Base-by-base conservation (phyloP, 2,113 vertebrate genomes). In the Rhinolophus sinicus region DNA sequence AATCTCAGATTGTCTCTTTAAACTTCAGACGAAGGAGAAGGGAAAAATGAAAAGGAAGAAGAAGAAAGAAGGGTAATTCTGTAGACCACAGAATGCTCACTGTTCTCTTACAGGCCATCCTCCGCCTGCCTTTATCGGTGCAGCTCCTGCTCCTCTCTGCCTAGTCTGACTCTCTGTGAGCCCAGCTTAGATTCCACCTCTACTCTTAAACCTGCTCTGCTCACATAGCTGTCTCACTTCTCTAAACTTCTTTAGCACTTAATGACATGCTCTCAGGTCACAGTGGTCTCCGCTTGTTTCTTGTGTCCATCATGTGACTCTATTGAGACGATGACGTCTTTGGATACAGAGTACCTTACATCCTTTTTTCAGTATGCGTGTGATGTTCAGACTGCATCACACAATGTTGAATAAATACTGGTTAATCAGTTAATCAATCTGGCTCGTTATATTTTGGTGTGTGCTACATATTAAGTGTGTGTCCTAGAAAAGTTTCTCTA, bases 401-500 rank as follows among this genome's bases (percentile, higher is more conserved):
- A n/a, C 8, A 52, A n/a, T 1, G 4, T 1, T 65, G 15, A 88
- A 75, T 38, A 30, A 56, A 24, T 75, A 58, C 40, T 12, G 16
- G 11, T 64, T 22, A 47, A 87, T 73, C 89, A 58, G 47, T 64
- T 75, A 22, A 89, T 54, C 77, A 52, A 52, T 58, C 72, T 85
- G 35, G 4, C 40, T 77, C 12, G 30, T 85, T 40, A 15, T 16
- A 58, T 88, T 95, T 91, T 52, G 35, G 22, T 77, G 24, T 60
- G 24, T 87, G 28, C 69, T 75, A 69, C 6, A 44, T 3, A 58
- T 67, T 44, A 88, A 30, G 28, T 75, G 11, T 70, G 22, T 75
- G 85, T 54, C 58, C 65, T 75, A 70, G 76, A 75, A 96, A 89
- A 56, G 56, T 67, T 80, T 86, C 58, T 69, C 40, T 90, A 75